Percentiles rank a stretch among this genome's conserved stretches.
These are phyloP conservation scores for Hypomecis punctinalis DNA, from an alignment of 2,888 invertebrate genomes.

Conservation along the genomic window DNA sequence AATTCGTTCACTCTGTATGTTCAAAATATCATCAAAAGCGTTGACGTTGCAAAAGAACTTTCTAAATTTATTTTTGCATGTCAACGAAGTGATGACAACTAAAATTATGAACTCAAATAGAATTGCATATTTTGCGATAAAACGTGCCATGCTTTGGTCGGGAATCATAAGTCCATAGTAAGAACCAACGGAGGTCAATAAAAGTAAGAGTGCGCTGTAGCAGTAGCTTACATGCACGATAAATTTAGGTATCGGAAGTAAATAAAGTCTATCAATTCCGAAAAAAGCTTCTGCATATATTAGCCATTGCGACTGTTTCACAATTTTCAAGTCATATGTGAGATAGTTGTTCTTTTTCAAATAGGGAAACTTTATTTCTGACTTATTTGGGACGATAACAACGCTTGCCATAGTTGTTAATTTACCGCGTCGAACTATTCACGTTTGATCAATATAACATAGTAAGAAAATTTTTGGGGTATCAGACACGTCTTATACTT, in stretches of 20 bases:
- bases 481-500: no score
- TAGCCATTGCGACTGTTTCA: conserved; percentile 46
- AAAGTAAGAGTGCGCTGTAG: conserved; percentile 40
- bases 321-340: conserved; percentile 9
- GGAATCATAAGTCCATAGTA: conserved; percentile 13
- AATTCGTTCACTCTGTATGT: conserved; percentile 51
- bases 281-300: conserved; percentile 46
- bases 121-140: not conserved
- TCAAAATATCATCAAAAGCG: conserved; percentile 55
- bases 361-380: not conserved
- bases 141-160: not conserved
- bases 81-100: not conserved
- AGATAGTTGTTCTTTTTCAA: conserved; percentile 5
- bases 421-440: no score
- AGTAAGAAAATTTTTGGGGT: no score
- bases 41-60: conserved; percentile 54
- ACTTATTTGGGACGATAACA: not conserved
- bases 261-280: conserved; percentile 54
- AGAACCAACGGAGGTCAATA: not conserved
- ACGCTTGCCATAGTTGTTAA: not conserved
- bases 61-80: conserved; percentile 35
- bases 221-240: not conserved
- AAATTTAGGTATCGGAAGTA: conserved; percentile 37
- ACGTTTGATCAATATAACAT: no score
- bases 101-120: not conserved